These are phyloP conservation scores for Lagorchestes hirsutus DNA, from an alignment of 2,797 vertebrate species.

Conservation along the genomic window DNA sequence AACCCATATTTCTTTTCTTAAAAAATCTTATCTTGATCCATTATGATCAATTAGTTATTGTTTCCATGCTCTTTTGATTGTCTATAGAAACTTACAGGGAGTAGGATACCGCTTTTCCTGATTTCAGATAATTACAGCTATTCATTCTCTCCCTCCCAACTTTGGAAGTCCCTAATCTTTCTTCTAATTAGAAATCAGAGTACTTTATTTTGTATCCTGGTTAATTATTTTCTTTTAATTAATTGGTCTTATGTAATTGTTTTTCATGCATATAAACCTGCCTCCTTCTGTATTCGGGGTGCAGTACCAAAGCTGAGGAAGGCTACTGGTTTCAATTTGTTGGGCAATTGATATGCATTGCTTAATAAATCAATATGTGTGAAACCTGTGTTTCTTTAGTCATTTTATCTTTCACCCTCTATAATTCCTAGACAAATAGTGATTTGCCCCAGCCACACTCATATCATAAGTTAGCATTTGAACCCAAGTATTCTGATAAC, in stretches of 20 bases:
- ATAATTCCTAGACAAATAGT: no score
- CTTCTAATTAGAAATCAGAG: background rate
- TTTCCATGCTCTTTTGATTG: background rate
- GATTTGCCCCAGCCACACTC: background rate
- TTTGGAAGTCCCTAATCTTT: background rate
- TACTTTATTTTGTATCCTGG: background rate
- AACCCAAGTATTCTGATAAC: background rate
- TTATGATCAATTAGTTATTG: background rate
- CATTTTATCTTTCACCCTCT: no score
- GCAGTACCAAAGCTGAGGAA: background rate
- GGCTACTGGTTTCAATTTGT: background rate
- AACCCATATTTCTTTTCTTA: background rate
- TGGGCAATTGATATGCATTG: background rate
- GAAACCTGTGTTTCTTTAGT: background rate
- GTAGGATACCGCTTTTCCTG: background rate
- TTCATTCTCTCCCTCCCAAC: background rate
- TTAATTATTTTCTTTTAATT: background rate
- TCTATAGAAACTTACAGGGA: background rate
- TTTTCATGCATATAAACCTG: background rate
- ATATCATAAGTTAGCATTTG: background rate
- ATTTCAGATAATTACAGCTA: background rate
- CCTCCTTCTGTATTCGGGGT: background rate
- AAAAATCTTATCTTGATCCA: no score
- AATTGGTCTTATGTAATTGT: background rate
- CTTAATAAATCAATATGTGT: background rate